Evolutionary conservation across 2,113 vertebrate genomes (phyloP), one percentile per base, ranked within the genome.

Genomic region (Protobothrops mucrosquamatus): DNA sequence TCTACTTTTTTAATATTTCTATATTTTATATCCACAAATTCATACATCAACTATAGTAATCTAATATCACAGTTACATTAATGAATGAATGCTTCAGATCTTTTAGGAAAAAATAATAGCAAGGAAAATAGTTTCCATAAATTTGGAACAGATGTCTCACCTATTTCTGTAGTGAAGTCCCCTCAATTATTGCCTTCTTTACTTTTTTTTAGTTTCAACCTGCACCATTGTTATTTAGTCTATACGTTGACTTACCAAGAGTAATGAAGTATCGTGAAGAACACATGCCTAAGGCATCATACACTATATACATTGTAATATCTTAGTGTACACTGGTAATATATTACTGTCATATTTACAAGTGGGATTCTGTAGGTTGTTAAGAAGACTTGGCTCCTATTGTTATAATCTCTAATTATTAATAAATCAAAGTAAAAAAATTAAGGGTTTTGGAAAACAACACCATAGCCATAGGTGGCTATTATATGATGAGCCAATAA

Each of bases 51-150:
- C 69, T 86, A 57, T 92, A 10, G 54, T 91, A 90, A 46, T 52
- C 64, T 90, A 43, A 94, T 92, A 74, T n/a, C 2, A 43, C n/a
- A 90, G 24, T 85, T 94, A 59, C 0, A 87, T 56, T 39, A 48
- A 39, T 81, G 81, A 64, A 87, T 92, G 93, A 85, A n/a, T 92
- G 52, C 9, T 59, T 93, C 0, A 85, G 14, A 54, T n/a, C n/a
- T 87, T 88, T 24, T 11, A 69, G 55, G 10, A 88, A 92, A 85
- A 39, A 87, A 93, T 94, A 93, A 34, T 91, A 87, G 2, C 9
- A 89, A 91, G 34, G 7, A 81, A 81, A 34, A 69, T n/a, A 43
- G 34, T 81, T 43, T 81, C 34, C 34, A 81, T 43, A 81, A 81
- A 81, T 7, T 39, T 81, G 74, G 74, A 81, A 81, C 34, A 43